Evolutionary conservation across 2,797 vertebrate genomes (phyloP).

Genomic region (Dryobates pubescens): DNA sequence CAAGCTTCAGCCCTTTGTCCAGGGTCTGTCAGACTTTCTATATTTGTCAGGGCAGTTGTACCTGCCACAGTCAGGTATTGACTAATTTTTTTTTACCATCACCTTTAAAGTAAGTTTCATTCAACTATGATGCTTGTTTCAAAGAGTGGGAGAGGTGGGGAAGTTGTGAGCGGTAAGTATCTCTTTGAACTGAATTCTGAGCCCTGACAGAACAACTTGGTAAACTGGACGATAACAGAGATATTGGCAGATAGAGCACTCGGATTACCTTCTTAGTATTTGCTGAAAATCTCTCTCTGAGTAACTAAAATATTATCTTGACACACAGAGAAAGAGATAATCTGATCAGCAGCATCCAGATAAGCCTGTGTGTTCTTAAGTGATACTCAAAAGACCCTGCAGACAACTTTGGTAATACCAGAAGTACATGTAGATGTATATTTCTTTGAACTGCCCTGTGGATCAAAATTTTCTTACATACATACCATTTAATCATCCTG

Average conservation of each 20-base stretch:
- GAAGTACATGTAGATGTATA: background rate
- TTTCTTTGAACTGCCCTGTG: background rate
- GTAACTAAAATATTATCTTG: background rate
- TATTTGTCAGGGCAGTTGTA: too few species aligned
- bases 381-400: background rate
- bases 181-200: background rate
- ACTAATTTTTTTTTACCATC: background rate
- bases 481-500: background rate
- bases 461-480: background rate
- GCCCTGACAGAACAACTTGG: background rate
- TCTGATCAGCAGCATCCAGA: background rate
- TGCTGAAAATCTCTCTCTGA: background rate
- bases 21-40: too few species aligned
- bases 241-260: background rate
- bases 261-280: background rate
- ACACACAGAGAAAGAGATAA: background rate
- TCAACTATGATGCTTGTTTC: background rate
- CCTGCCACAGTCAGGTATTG: background rate
- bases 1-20: too few species aligned
- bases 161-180: background rate
- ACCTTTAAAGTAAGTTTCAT: background rate
- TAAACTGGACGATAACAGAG: background rate
- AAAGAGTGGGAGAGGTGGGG: background rate
- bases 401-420: background rate
- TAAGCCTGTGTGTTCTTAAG: fast-evolving